A percentile compares a stretch with the other conserved stretches of the same genome.
These are phyloP conservation scores for Alexandromys fortis DNA, from an alignment of 2,113 vertebrate species.

Conservation along the genomic window DNA sequence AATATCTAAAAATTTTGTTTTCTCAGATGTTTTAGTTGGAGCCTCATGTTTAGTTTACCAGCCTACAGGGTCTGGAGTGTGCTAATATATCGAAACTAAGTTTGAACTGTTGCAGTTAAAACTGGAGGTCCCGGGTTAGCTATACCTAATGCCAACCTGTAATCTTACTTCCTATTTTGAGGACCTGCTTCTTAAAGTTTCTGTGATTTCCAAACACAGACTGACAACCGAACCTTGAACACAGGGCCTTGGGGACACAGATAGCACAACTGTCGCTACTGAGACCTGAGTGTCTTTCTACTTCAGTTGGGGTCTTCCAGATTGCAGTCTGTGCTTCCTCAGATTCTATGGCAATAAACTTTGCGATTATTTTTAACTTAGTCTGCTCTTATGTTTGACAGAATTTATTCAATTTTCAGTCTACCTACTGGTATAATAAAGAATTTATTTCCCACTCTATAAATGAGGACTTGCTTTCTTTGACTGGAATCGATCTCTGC, in stretches of 20 bases:
- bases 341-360: neutral
- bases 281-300: too few relatives aligned
- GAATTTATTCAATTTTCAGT: neutral
- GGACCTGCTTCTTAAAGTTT: neutral
- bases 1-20: neutral
- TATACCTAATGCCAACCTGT: too few relatives aligned
- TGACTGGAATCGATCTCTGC: neutral
- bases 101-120: neutral
- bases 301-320: neutral
- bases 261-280: neutral
- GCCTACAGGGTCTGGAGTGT: neutral
- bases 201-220: neutral
- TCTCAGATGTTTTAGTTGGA: neutral
- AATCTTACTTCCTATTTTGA: neutral
- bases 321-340: neutral
- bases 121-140: neutral
- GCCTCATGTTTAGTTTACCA: too few relatives aligned
- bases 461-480: neutral
- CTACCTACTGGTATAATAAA: neutral
- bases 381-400: conserved; percentile 15
- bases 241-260: neutral
- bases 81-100: neutral
- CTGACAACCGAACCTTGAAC: neutral
- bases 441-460: neutral
- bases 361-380: neutral